Percentiles rank a stretch among this genome's conserved stretches.
Evolutionary conservation across 2,888 invertebrate species (phyloP).

Genomic region (Pasiphila rectangulata): DNA sequence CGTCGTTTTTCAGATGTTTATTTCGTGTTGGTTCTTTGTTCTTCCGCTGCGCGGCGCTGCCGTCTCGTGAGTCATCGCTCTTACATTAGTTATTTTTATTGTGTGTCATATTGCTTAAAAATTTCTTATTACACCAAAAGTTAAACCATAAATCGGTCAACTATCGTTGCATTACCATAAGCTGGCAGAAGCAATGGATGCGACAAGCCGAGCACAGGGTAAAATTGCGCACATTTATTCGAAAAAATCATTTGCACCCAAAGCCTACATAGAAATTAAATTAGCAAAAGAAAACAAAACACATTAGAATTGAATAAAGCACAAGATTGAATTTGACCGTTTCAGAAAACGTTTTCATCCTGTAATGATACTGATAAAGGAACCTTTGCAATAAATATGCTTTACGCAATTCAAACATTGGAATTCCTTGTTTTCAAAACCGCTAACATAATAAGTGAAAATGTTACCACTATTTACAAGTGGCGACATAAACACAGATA

Average conservation of each 20-base stretch:
- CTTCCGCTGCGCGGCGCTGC: conserved; percentile 26
- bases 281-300: too few relatives aligned
- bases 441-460: conserved; percentile 6
- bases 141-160: not conserved
- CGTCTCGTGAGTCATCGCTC: conserved; percentile 20
- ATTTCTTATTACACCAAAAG: not conserved
- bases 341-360: too few relatives aligned
- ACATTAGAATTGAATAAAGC: too few relatives aligned
- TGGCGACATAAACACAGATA: conserved; percentile 22
- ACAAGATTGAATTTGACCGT: too few relatives aligned
- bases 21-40: conserved; percentile 20
- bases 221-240: not conserved
- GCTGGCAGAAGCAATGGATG: not conserved
- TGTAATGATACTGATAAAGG: too few relatives aligned
- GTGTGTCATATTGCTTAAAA: conserved; percentile 10
- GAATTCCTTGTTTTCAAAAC: not conserved
- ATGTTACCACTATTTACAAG: conserved; percentile 6
- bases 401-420: not conserved
- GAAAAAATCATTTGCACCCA: not conserved
- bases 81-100: conserved; percentile 18
- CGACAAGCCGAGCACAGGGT: not conserved
- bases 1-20: conserved; percentile 13
- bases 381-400: too few relatives aligned
- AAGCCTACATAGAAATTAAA: too few relatives aligned
- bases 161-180: not conserved